These are phyloP conservation scores for Anolis carolinensis DNA, from an alignment of 2,113 vertebrate genomes.

Conservation along the genomic window DNA sequence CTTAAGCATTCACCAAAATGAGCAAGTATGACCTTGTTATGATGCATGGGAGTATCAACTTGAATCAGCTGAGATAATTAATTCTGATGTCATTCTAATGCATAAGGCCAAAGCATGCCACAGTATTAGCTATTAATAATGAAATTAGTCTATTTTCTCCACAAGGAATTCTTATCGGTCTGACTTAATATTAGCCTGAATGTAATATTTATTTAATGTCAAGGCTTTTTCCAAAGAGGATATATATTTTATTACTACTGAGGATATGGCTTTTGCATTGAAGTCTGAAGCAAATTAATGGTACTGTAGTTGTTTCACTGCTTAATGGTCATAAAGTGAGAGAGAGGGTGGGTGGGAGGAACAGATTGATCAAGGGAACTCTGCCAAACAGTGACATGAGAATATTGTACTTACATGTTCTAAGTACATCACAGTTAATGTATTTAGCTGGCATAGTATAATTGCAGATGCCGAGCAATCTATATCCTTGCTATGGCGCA, in stretches of 20 bases:
- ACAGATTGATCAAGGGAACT: neutral
- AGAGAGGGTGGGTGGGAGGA: neutral
- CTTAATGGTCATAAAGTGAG: neutral
- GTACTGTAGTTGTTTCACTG: neutral
- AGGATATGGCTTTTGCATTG: neutral
- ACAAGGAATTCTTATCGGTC: neutral
- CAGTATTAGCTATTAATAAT: neutral
- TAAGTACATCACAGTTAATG: neutral
- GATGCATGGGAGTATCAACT: neutral
- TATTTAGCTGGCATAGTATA: neutral
- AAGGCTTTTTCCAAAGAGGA: neutral
- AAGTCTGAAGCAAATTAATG: neutral
- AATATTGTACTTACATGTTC: constrained; percentile 1
- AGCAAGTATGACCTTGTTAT: neutral
- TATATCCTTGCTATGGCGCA: neutral
- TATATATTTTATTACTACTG: neutral
- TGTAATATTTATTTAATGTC: neutral
- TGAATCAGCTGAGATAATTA: neutral
- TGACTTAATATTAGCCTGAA: neutral
- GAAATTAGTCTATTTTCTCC: neutral
- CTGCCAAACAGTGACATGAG: neutral
- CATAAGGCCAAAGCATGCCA: neutral
- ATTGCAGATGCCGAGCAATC: neutral
- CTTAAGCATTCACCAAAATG: neutral
- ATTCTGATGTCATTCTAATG: neutral